Percentiles rank a stretch among this genome's conserved stretches.
These are phyloP conservation scores for Enteromius treurensis DNA, from an alignment of 2,797 vertebrate genomes.

Conservation along the genomic window DNA sequence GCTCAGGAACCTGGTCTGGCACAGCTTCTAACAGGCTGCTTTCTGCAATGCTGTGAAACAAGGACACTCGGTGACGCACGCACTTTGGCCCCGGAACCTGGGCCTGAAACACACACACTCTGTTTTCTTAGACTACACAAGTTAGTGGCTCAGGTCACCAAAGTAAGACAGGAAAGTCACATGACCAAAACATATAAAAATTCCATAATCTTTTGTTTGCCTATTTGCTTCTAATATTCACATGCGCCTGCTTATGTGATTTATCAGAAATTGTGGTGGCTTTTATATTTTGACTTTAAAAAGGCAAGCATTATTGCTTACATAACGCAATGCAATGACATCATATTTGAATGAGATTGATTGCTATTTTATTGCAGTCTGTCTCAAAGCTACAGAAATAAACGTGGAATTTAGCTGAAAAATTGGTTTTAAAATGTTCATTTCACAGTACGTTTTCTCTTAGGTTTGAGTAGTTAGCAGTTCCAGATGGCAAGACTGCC, in stretches of 20 bases:
- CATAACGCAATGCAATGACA: background rate
- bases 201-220: background rate
- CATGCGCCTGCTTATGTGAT: background rate
- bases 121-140: conserved; percentile 12
- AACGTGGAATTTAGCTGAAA: background rate
- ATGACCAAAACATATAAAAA: background rate
- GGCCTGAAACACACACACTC: conserved; percentile 4
- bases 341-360: background rate
- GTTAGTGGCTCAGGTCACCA: background rate
- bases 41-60: conserved; percentile 24
- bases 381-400: background rate
- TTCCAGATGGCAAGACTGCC: conserved; percentile 19
- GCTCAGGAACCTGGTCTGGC: conserved; percentile 43
- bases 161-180: background rate
- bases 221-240: background rate
- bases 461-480: background rate
- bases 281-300: background rate
- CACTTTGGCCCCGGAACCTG: conserved; percentile 28
- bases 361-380: background rate
- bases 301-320: background rate
- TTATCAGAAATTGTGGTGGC: background rate
- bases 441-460: background rate
- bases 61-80: conserved; percentile 38
- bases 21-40: conserved; percentile 27
- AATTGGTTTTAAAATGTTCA: background rate